phyloP scores from a whole-genome alignment of 2,113 vertebrate genomes.

The Baryphthengus martii region DNA sequence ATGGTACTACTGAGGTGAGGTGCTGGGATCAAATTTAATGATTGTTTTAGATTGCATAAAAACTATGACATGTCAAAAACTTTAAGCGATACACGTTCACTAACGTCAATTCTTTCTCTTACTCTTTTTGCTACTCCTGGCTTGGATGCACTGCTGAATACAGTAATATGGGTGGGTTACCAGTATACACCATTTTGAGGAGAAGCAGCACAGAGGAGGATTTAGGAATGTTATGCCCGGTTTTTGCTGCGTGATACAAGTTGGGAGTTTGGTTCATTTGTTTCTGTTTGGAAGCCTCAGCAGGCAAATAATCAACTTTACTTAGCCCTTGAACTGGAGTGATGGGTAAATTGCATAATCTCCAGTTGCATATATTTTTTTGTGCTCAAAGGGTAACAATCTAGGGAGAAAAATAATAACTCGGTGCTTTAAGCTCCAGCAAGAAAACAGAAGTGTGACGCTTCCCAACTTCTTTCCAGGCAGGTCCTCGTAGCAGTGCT shows the following conservation, averaged over 20 bases:
- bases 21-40: rapidly evolving
- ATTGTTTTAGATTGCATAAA: neutral
- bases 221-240: rapidly evolving
- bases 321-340: neutral
- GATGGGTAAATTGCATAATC: neutral
- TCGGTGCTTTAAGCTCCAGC: neutral
- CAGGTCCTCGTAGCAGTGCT: neutral
- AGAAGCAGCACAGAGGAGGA: neutral
- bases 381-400: neutral
- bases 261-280: neutral
- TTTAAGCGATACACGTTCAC: neutral
- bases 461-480: neutral
- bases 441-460: neutral
- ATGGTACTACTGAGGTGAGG: neutral
- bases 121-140: neutral
- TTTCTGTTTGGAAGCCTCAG: neutral
- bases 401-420: neutral
- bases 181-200: neutral
- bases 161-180: neutral
- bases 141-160: neutral
- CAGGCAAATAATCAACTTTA: neutral
- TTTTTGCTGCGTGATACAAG: neutral
- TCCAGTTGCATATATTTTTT: neutral
- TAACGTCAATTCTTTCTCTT: neutral
- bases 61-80: neutral